Base-by-base conservation (phyloP, 2,888 invertebrate species). In the Nycteola revayana region DNA sequence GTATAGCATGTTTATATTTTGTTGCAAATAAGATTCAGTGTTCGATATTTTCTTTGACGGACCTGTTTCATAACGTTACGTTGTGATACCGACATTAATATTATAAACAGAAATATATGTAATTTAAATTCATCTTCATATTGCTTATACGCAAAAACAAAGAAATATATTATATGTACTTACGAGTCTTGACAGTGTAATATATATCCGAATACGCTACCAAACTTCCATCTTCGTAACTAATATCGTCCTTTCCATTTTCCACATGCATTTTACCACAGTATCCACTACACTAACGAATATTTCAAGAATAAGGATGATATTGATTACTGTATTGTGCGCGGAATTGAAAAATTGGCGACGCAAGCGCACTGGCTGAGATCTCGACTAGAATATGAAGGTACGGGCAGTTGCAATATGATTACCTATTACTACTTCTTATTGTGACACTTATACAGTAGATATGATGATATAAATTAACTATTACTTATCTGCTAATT, bases 211-310 rank as follows among this genome's bases (percentile, higher is more conserved):
- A 66, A 41, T 76, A 87, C 20, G 81, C 78, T 8, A 85, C 48
- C 8, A 78, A 66, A 41, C 57, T 67, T 1, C 76, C 72, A 37
- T 83, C 83, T 49, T 84, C 82, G 6, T 68, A 49, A 57, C 80
- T 79, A 17, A 68, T 43, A 32, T 81, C 75, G 42, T 82, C 79
- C 48, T 71, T 76, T 5, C 56, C 72, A 5, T 57, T 53, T 64
- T 86, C 82, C 29, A 80, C 46, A 49, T 85, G 76, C 87, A 87
- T 86, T 28, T 50, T 36, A 36, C 31, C 36, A 46, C 28, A 20
- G 26, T 35, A 32, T 31, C 18, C 40, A 41, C 42, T 49, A 25
- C 22, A 34, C 39, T 33, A 31, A 21, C 32, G n/a, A n/a, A n/a
- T n/a, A n/a, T n/a, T n/a, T n/a, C n/a, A 34, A 22, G 10, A 55